Evolutionary conservation across 92 coral and sea anemone genomes (phyloP).

Genomic region (Zoanthus sociatus): DNA sequence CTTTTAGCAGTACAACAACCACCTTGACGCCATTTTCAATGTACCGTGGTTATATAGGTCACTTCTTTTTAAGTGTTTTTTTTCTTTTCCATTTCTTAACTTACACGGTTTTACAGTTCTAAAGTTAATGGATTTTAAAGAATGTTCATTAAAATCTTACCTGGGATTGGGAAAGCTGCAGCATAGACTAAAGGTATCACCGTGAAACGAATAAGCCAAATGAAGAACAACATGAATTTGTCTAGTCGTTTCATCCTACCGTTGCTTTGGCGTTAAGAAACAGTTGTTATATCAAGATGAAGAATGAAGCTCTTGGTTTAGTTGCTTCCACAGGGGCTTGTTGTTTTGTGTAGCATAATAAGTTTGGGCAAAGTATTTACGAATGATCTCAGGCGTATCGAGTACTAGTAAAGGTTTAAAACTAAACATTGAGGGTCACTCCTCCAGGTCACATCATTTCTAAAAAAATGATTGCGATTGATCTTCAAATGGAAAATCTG

Average conservation of each 20-base stretch:
- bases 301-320: neutral
- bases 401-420: neutral
- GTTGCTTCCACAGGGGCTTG: neutral
- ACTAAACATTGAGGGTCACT: neutral
- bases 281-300: neutral
- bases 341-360: neutral
- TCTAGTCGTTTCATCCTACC: neutral
- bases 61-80: neutral
- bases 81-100: neutral
- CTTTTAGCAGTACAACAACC: neutral
- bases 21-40: neutral
- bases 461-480: neutral
- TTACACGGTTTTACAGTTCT: neutral
- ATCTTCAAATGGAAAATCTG: neutral
- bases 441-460: neutral
- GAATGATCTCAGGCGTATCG: slow-evolving; percentile 10
- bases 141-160: neutral
- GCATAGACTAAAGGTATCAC: neutral
- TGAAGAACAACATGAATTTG: neutral
- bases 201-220: neutral
- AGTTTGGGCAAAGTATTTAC: slow-evolving; percentile 10
- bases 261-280: neutral
- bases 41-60: neutral
- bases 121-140: neutral
- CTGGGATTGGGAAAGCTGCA: neutral